Percentiles rank a stretch among this genome's conserved stretches.
These are phyloP conservation scores for Petrophora chlorosata DNA, from an alignment of 2,888 invertebrate genomes.

Conservation along the genomic window DNA sequence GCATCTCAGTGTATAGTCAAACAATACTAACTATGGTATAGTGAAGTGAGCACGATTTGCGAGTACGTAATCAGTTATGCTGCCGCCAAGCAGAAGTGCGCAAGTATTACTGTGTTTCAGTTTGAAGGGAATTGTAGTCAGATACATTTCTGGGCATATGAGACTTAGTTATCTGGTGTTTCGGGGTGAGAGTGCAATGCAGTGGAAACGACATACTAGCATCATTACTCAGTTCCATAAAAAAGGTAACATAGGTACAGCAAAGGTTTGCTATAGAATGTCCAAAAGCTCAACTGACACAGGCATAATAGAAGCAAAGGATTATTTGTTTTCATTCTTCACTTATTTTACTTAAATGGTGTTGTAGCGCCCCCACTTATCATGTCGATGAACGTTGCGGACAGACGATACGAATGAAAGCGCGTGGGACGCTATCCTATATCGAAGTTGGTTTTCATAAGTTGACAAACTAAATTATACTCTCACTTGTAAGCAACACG, in stretches of 20 bases:
- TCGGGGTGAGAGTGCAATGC: too few species aligned
- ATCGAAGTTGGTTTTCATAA: constrained; percentile 44
- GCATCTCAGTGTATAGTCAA: too few species aligned
- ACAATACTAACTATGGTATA: too few species aligned
- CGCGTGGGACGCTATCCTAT: constrained; percentile 73
- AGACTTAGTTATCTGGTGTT: too few species aligned
- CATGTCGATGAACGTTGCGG: constrained; percentile 5
- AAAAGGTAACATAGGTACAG: constrained; percentile 75
- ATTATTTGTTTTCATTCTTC: neutral
- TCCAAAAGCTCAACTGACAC: constrained; percentile 4
- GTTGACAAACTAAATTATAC: constrained; percentile 41
- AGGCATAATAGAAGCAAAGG: neutral
- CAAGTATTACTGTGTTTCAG: too few species aligned
- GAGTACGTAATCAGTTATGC: too few species aligned
- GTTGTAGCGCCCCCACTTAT: constrained; percentile 14
- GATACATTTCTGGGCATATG: too few species aligned
- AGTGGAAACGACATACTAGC: too few species aligned
- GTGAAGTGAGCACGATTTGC: too few species aligned
- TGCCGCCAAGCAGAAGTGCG: too few species aligned
- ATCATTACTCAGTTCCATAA: too few species aligned
- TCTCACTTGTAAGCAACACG: constrained; percentile 36
- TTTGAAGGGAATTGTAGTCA: too few species aligned
- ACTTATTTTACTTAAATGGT: constrained; percentile 5
- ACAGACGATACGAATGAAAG: constrained; percentile 66
- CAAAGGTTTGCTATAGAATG: constrained; percentile 54